Conservation (phyloP, 2,113 vertebrate genomes). For the Bufo gargarizans region DNA sequence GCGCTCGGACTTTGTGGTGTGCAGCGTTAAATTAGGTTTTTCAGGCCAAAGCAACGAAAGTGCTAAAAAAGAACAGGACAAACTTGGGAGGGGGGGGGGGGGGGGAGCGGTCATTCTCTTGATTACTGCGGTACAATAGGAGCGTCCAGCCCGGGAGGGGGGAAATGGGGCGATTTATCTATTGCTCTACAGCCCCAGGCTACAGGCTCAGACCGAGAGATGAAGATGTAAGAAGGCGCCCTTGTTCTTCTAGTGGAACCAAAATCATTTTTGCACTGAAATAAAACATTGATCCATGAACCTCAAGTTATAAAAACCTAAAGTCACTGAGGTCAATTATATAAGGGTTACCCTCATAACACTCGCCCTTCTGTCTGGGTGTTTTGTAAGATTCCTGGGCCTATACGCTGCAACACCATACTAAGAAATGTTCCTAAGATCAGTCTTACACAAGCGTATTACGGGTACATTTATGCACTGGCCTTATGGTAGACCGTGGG, state of each 20-base stretch:
- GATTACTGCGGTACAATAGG: background rate
- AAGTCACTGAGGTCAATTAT: background rate
- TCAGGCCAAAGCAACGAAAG: constrained; percentile 29
- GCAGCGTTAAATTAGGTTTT: constrained; percentile 26
- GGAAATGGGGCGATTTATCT: constrained; percentile 23
- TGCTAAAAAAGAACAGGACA: constrained; percentile 33
- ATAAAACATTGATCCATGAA: constrained; percentile 18
- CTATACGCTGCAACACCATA: background rate
- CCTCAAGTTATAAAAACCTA: background rate
- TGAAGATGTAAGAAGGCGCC: background rate
- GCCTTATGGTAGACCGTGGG: too few species aligned
- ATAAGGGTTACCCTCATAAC: background rate
- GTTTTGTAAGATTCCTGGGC: background rate
- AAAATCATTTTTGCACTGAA: constrained; percentile 20
- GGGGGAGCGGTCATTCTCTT: background rate
- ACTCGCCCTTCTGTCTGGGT: background rate
- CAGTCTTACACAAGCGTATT: too few species aligned
- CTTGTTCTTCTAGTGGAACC: constrained; percentile 11
- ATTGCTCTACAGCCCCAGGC: background rate
- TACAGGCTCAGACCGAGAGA: background rate
- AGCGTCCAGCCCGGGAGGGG: background rate
- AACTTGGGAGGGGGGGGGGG: constrained; percentile 23
- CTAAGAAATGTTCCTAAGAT: too few species aligned
- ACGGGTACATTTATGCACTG: too few species aligned
- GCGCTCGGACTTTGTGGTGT: background rate